Evolutionary conservation across 2,797 vertebrate species (phyloP).

Genomic region (Cirrhinus mrigala): DNA sequence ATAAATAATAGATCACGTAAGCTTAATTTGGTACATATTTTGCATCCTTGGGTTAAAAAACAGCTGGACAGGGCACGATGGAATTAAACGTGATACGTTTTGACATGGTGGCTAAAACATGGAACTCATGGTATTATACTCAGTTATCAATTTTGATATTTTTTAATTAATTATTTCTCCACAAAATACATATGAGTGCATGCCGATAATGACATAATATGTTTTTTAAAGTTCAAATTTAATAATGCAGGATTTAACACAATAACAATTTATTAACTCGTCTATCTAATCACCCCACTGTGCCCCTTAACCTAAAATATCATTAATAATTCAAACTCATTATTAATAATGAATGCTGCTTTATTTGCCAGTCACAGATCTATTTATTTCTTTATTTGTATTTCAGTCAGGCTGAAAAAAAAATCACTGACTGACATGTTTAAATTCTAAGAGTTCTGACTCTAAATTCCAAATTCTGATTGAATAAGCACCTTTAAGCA

Average conservation of each 20-base stretch:
- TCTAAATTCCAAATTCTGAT: neutral
- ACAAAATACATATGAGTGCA: neutral
- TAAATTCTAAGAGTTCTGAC: neutral
- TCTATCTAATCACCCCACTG: constrained; percentile 54
- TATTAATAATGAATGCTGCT: constrained; percentile 68
- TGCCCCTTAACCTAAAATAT: constrained; percentile 40
- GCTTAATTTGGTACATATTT: neutral
- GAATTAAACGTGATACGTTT: neutral
- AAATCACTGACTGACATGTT: neutral
- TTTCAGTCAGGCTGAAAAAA: too few species aligned
- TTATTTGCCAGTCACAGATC: neutral
- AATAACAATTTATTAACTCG: constrained; percentile 32
- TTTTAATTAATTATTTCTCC: neutral
- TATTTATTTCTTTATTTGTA: neutral
- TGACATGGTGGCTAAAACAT: neutral
- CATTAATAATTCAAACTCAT: constrained; percentile 61
- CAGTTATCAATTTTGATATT: neutral
- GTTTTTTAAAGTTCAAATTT: neutral
- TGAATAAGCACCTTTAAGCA: too few species aligned
- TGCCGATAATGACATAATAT: neutral
- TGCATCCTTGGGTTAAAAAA: neutral
- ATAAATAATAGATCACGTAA: neutral
- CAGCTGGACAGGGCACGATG: neutral
- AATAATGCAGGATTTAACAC: constrained; percentile 2
- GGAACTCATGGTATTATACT: neutral